These are phyloP conservation scores for Liodrosophila aerea DNA, from an alignment of 2,888 invertebrate species.

Conservation along the genomic window DNA sequence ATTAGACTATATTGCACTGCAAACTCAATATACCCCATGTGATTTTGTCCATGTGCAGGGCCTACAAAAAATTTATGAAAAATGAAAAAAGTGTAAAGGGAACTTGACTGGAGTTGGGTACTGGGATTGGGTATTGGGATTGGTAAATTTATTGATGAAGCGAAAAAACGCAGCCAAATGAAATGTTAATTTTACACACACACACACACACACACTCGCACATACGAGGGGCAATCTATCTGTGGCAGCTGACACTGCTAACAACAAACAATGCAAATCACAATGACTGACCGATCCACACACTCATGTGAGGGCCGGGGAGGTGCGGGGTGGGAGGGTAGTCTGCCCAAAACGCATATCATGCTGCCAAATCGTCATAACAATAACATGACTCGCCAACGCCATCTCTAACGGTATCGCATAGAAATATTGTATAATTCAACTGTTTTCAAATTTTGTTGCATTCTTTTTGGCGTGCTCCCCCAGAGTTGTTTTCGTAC, in stretches of 20 bases:
- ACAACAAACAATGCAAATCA: conserved; percentile 59
- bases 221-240: conserved; percentile 17
- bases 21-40: too few species aligned
- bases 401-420: neutral
- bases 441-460: conserved; percentile 28
- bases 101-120: neutral
- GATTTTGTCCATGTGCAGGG: too few species aligned
- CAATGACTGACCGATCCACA: conserved; percentile 52
- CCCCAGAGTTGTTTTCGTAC: conserved; percentile 6
- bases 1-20: too few species aligned
- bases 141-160: conserved; percentile 69
- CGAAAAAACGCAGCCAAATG: conserved; percentile 65
- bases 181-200: conserved; percentile 73
- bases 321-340: too few species aligned
- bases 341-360: conserved; percentile 44
- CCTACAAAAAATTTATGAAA: conserved; percentile 5
- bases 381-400: conserved; percentile 41
- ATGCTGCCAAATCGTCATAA: conserved; percentile 41
- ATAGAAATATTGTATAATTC: conserved; percentile 28
- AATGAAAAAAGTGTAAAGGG: conserved; percentile 30
- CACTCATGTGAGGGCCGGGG: too few species aligned
- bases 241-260: conserved; percentile 70
- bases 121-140: conserved; percentile 28
- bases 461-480: conserved; percentile 18
- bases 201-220: conserved; percentile 14